Conservation (phyloP, 2,113 vertebrate species). For the Pipra filicauda region DNA sequence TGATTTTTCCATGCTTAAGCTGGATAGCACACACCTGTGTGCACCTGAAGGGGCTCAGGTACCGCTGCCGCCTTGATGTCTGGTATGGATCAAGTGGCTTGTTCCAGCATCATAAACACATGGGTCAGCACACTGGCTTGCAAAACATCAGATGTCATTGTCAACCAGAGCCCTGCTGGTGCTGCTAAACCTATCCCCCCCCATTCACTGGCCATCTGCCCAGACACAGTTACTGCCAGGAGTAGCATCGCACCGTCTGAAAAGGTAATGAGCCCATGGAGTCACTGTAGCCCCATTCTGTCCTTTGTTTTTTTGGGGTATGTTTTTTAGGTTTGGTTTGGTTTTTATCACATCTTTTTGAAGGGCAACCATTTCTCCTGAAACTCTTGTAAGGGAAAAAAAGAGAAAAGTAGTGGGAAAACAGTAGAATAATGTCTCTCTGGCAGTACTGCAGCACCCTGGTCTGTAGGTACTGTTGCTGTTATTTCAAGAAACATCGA, state of each 20-base stretch:
- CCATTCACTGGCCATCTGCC: background rate
- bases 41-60: background rate
- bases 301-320: rapidly evolving
- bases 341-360: background rate
- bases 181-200: background rate
- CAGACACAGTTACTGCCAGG: background rate
- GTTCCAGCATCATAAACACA: background rate
- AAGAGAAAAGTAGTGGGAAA: background rate
- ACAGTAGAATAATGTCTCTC: rapidly evolving
- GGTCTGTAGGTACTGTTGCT: background rate
- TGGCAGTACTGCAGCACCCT: background rate
- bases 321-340: background rate
- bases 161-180: background rate
- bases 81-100: background rate
- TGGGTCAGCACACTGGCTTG: background rate
- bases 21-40: background rate
- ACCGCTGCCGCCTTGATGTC: background rate
- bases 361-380: background rate
- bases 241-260: rapidly evolving
- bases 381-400: background rate
- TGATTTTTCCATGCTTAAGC: background rate
- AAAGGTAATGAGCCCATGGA: rapidly evolving
- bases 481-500: background rate
- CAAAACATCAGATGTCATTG: background rate
- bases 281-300: rapidly evolving